These are phyloP conservation scores for Polydrusus tereticollis DNA, from an alignment of 2,888 invertebrate species.

Conservation along the genomic window DNA sequence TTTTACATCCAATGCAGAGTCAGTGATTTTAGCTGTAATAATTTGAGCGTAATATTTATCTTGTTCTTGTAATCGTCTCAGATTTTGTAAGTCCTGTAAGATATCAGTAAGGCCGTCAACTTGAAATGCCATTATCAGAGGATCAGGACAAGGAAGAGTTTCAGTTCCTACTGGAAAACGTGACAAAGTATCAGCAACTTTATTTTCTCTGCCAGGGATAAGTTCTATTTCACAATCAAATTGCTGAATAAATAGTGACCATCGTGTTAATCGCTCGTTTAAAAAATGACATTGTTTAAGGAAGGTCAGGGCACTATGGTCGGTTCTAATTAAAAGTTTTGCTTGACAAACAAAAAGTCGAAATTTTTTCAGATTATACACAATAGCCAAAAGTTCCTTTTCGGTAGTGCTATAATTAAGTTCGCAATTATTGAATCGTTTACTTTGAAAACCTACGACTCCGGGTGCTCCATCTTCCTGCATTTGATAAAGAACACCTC, in stretches of 20 bases:
- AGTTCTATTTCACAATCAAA: slow-evolving; percentile 35
- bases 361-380: slow-evolving; percentile 42
- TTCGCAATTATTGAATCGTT: slow-evolving; percentile 31
- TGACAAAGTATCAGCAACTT: slow-evolving; percentile 40
- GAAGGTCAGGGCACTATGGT: slow-evolving; percentile 41
- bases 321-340: slow-evolving; percentile 23
- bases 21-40: too few relatives aligned
- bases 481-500: slow-evolving; percentile 22
- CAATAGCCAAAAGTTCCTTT: slow-evolving; percentile 46
- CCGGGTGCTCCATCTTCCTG: slow-evolving; percentile 33
- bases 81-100: too few relatives aligned
- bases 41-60: too few relatives aligned
- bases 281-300: slow-evolving; percentile 10
- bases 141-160: too few relatives aligned
- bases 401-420: slow-evolving; percentile 47
- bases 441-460: slow-evolving; percentile 41
- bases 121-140: too few relatives aligned
- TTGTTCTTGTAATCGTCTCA: too few relatives aligned
- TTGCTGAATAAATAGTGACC: slow-evolving; percentile 38
- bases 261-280: slow-evolving; percentile 35
- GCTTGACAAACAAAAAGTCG: slow-evolving; percentile 1
- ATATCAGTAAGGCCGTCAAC: too few relatives aligned
- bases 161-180: slow-evolving; percentile 25
- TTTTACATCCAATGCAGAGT: too few relatives aligned
- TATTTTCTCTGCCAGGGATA: slow-evolving; percentile 40